phyloP scores from a whole-genome alignment of 1,140 invertebrate genomes.

The Scylla paramamosain region DNA sequence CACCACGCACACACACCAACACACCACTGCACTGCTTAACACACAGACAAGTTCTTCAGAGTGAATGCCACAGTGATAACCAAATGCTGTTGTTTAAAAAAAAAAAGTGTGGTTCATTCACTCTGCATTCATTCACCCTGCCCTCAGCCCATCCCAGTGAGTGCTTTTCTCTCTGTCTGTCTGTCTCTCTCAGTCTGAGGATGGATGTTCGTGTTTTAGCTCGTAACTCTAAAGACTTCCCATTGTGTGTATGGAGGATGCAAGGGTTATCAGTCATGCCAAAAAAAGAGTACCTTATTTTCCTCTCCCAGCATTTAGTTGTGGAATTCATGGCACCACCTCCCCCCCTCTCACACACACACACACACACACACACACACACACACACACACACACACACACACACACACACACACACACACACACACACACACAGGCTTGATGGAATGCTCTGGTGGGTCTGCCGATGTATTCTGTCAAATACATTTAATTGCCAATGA shows the following conservation, averaged over 20 bases:
- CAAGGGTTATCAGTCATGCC: not conserved
- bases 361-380: too few relatives aligned
- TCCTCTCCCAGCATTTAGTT: too few relatives aligned
- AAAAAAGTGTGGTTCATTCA: not conserved
- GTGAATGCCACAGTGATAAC: not conserved
- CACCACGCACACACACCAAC: not conserved
- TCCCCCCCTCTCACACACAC: too few relatives aligned
- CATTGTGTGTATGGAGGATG: not conserved
- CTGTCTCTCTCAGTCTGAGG: not conserved
- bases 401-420: too few relatives aligned
- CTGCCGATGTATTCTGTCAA: too few relatives aligned
- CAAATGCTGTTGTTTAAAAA: not conserved
- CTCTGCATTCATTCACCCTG: constrained; percentile 1
- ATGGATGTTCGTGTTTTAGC: not conserved
- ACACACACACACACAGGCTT: too few relatives aligned
- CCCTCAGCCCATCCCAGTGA: not conserved
- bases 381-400: too few relatives aligned
- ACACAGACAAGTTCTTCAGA: not conserved
- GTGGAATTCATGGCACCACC: too few relatives aligned
- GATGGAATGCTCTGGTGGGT: too few relatives aligned
- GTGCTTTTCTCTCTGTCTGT: too few relatives aligned
- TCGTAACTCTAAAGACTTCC: not conserved
- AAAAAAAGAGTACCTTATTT: too few relatives aligned
- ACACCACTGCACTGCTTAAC: constrained; percentile 11
- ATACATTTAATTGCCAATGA: not conserved